Evolutionary conservation across 2,888 invertebrate genomes (phyloP).

Genomic region (Agrotis ipsilon): DNA sequence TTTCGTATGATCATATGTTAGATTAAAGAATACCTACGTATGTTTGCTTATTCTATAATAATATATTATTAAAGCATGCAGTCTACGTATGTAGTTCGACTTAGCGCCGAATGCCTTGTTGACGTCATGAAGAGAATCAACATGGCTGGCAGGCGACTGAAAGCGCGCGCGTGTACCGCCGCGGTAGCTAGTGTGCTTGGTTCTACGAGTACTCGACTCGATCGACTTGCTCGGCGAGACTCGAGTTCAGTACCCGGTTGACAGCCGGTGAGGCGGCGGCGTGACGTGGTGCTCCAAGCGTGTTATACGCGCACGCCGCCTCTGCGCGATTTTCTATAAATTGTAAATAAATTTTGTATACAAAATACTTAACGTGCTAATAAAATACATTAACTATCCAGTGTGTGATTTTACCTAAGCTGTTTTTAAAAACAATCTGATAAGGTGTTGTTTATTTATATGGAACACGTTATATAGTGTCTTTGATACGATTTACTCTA

Average conservation of each 20-base stretch:
- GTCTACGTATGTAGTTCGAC: conserved; percentile 10
- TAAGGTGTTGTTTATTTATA: conserved; percentile 66
- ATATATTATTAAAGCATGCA: conserved; percentile 21
- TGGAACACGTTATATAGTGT: conserved; percentile 71
- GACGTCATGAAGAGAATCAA: conserved; percentile 85
- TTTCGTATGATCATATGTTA: conserved; percentile 18
- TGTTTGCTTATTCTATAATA: neutral
- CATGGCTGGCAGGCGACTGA: conserved; percentile 81
- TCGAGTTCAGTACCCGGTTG: conserved; percentile 90
- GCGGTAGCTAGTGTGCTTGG: conserved; percentile 74
- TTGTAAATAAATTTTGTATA: conserved; percentile 85
- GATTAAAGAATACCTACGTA: too few relatives aligned
- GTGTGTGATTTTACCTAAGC: conserved; percentile 64
- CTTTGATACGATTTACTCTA: conserved; percentile 82
- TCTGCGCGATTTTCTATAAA: conserved; percentile 86
- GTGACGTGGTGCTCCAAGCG: conserved; percentile 75
- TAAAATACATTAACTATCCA: conserved; percentile 68
- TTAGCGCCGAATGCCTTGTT: conserved; percentile 65
- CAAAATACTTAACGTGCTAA: conserved; percentile 74
- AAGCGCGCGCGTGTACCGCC: conserved; percentile 80
- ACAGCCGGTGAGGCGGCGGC: conserved; percentile 90
- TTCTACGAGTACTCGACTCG: conserved; percentile 77
- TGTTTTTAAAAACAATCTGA: conserved; percentile 57
- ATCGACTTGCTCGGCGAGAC: conserved; percentile 68
- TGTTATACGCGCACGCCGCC: conserved; percentile 86